Evolutionary conservation across 2,888 invertebrate genomes (phyloP), one percentile per base, ranked within the genome.

Genomic region (Zootermopsis nevadensis): DNA sequence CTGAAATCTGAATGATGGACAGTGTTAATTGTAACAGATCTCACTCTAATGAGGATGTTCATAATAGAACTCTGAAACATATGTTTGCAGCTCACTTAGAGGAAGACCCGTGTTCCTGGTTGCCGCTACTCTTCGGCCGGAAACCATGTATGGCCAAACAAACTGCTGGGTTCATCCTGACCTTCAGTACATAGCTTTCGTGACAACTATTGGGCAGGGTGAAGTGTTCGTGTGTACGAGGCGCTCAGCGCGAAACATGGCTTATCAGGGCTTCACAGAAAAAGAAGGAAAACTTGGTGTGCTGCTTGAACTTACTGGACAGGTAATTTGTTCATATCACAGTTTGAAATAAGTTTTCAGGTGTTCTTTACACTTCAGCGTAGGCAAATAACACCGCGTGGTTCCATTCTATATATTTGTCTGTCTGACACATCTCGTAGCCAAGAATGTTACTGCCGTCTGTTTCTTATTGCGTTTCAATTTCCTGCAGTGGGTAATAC

Each of bases 131-230:
- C 91, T 99, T n/a, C 93, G 99, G 84, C 99, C 99, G 1, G 99
- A 99, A 91, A 99, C 99, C 0, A 99, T 99, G 99, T 99, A 99
- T 88, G 99, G 99, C 0, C 99, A 99, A 91, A 99, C 99, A 0
- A 99, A 99, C 89, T 99, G 99, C 89, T 99, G 99, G 98, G 89
- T 99, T 6, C 95, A 96, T 88, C 99, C 99, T 0, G 98, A 99
- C 88, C 96, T 99, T 88, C 94, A 93, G 86, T 99, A 99, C 88
- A 93, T 99, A 86, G 98, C 96, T 0, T 96, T 98, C 89, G 92
- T 94, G 87, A 94, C 94, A 0, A 91, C 92, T 24, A 90, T 92
- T 69, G 91, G 91, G 74, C 90, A 92, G 67, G 91, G 91, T 76
- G 97, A 98, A 85, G 91, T 99, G 60, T 98, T 95, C 89, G 92